Evolutionary conservation across 2,113 vertebrate genomes (phyloP).

Genomic region (Aramus guarauna): DNA sequence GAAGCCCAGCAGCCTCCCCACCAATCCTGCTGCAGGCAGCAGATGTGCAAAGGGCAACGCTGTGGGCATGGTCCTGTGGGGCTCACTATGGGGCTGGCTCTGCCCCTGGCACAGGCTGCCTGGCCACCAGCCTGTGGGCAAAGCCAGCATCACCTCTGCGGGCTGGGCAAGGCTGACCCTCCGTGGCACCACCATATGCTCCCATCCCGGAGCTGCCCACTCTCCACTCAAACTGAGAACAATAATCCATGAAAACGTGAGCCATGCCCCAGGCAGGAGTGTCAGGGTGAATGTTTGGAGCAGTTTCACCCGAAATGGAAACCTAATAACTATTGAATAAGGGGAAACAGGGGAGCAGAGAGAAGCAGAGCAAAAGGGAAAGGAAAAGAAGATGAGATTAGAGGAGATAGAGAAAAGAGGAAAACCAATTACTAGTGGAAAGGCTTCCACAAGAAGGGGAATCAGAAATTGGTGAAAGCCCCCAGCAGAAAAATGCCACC

Average conservation of each 20-base stretch:
- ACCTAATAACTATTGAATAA: background rate
- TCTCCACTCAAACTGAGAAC: background rate
- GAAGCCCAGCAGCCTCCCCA: background rate
- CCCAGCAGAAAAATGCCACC: background rate
- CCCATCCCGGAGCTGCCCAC: background rate
- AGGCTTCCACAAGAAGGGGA: background rate
- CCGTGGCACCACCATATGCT: background rate
- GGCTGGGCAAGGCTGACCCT: background rate
- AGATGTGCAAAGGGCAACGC: accelerated
- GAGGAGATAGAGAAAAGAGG: background rate
- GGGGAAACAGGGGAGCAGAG: background rate
- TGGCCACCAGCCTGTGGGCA: background rate
- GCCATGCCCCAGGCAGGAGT: accelerated
- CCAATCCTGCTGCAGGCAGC: background rate
- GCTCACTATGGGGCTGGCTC: background rate
- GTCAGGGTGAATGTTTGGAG: background rate
- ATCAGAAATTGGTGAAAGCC: background rate
- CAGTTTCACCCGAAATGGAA: background rate
- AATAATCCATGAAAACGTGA: background rate
- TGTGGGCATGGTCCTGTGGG: background rate
- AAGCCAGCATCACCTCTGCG: background rate
- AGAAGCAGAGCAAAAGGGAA: background rate
- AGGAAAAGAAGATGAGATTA: background rate
- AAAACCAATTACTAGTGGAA: background rate
- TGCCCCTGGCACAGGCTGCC: background rate